A percentile compares a stretch with the other conserved stretches of the same genome.
These are phyloP conservation scores for Lysiphlebus fabarum DNA, from an alignment of 1,140 invertebrate species.

Conservation along the genomic window DNA sequence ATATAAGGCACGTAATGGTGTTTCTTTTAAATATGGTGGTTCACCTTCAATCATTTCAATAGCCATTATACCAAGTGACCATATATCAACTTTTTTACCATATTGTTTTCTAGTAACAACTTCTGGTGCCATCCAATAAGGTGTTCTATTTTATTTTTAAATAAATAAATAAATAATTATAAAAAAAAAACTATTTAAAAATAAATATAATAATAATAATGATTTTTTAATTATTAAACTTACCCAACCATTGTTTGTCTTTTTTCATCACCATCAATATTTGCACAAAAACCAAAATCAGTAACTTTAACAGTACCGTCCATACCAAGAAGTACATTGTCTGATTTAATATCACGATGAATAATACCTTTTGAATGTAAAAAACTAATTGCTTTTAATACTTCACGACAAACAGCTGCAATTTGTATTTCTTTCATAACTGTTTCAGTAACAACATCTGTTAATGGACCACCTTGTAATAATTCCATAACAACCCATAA, in stretches of 20 bases:
- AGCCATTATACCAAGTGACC: slow-evolving; percentile 96
- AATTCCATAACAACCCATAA: slow-evolving; percentile 96
- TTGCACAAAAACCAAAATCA: slow-evolving; percentile 97
- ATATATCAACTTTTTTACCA: slow-evolving; percentile 92
- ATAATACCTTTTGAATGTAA: slow-evolving; percentile 89
- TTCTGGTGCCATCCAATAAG: slow-evolving; percentile 82
- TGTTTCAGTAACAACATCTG: slow-evolving; percentile 96
- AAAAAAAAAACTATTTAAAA: too few relatives aligned
- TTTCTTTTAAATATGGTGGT: slow-evolving; percentile 93
- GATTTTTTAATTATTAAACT: too few relatives aligned
- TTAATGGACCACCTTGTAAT: slow-evolving; percentile 91
- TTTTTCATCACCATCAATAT: slow-evolving; percentile 88
- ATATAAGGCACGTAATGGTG: slow-evolving; percentile 90
- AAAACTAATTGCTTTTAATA: slow-evolving; percentile 88
- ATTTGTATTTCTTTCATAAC: slow-evolving; percentile 97
- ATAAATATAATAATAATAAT: too few relatives aligned
- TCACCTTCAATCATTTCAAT: slow-evolving; percentile 99
- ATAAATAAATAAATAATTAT: too few relatives aligned
- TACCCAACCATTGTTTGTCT: slow-evolving; percentile 90
- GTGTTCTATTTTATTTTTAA: slow-evolving; percentile 56
- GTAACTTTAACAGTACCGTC: slow-evolving; percentile 96
- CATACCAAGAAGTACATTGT: slow-evolving; percentile 95
- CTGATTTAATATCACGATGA: slow-evolving; percentile 92
- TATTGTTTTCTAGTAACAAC: slow-evolving; percentile 83
- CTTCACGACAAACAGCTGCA: slow-evolving; percentile 90